A percentile compares a stretch with the other conserved stretches of the same genome.
phyloP scores from a whole-genome alignment of 1,140 invertebrate species.

The Bactericera cockerelli region DNA sequence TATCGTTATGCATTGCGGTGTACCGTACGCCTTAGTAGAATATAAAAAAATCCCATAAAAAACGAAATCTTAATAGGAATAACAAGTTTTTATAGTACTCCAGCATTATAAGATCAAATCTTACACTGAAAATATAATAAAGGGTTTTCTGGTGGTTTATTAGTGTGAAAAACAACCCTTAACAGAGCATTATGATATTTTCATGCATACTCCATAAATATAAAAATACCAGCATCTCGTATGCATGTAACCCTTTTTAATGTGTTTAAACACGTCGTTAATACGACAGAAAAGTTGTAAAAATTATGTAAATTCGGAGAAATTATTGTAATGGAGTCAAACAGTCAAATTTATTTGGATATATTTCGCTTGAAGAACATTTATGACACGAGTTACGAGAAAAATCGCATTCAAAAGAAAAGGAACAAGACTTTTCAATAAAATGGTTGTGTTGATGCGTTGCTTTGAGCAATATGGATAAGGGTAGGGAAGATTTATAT shows the following conservation, averaged over 20 bases:
- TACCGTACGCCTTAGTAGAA: no score
- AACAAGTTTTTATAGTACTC: slow-evolving; percentile 4
- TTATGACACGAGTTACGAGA: no score
- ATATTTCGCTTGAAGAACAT: no score
- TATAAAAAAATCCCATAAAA: slow-evolving; percentile 1
- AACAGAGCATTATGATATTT: background rate
- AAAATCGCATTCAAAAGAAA: no score
- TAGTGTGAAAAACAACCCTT: slow-evolving; percentile 8
- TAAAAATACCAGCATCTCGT: background rate
- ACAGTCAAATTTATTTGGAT: no score
- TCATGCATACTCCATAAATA: background rate
- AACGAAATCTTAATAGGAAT: slow-evolving; percentile 2
- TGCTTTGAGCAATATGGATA: no score
- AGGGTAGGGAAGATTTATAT: no score
- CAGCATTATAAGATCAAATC: background rate
- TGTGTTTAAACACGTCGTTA: slow-evolving; percentile 3
- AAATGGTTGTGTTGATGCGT: no score
- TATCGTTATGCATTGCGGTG: no score
- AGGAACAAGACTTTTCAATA: no score
- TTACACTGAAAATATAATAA: slow-evolving; percentile 5
- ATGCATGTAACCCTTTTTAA: background rate
- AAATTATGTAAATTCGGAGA: background rate
- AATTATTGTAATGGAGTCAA: background rate
- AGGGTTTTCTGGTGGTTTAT: slow-evolving; percentile 6
- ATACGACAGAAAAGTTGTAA: background rate